These are phyloP conservation scores for Aurelia aurita complex sp. Pacific DNA, from an alignment of 30 jellyfish, hydroid and myxozoan genomes.

Conservation along the genomic window DNA sequence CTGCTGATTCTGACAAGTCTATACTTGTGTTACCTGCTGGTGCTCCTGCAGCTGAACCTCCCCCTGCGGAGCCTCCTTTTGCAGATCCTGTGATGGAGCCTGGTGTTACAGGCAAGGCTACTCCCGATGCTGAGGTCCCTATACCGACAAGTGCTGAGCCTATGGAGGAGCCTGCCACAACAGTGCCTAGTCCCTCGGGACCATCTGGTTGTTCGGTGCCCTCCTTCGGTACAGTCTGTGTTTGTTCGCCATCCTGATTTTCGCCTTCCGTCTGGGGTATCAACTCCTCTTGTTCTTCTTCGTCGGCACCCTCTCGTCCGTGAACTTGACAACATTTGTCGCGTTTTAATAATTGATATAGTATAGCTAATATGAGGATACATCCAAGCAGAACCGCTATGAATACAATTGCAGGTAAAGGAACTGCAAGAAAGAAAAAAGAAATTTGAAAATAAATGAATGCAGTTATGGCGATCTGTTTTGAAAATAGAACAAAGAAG, in stretches of 20 bases:
- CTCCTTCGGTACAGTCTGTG: constrained; percentile 20
- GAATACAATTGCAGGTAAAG: constrained; percentile 77
- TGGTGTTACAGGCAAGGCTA: neutral
- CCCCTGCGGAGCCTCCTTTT: constrained; percentile 9
- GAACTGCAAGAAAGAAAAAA: constrained; percentile 30
- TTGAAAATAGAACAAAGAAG: no score
- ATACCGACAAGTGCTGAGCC: constrained; percentile 24
- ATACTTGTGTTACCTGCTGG: constrained; percentile 57
- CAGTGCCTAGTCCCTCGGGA: constrained; percentile 22
- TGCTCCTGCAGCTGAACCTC: neutral
- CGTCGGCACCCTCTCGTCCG: constrained; percentile 72
- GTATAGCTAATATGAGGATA: constrained; percentile 34
- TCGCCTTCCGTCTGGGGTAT: constrained; percentile 36
- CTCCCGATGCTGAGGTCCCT: neutral
- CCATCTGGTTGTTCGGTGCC: constrained; percentile 40
- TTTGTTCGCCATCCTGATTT: neutral
- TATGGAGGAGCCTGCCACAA: constrained; percentile 15
- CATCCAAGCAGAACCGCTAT: constrained; percentile 54
- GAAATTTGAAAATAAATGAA: no score
- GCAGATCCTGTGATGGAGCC: neutral
- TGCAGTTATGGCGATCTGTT: no score
- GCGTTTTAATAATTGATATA: constrained; percentile 58
- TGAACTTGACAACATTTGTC: constrained; percentile 71
- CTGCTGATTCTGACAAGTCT: constrained; percentile 50
- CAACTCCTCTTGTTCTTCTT: constrained; percentile 47